phyloP scores from a whole-genome alignment of 2,888 invertebrate species.

The Noctua janthina region DNA sequence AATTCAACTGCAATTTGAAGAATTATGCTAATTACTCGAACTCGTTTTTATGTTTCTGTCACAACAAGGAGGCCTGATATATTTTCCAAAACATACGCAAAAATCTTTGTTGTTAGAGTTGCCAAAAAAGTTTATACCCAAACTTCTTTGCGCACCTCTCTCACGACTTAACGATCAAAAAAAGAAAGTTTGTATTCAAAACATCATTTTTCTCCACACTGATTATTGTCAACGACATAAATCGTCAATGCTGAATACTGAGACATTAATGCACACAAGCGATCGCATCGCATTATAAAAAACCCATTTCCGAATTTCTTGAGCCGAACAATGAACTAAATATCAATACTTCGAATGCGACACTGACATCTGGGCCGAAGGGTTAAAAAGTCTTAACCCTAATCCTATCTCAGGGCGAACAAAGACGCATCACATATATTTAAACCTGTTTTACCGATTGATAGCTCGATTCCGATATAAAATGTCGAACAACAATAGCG shows the following conservation, averaged over 20 bases:
- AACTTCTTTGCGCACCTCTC: constrained; percentile 37
- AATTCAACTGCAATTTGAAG: background rate
- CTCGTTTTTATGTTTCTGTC: background rate
- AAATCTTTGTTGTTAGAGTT: background rate
- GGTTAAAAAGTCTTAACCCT: constrained; percentile 82
- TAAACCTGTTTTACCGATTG: constrained; percentile 89
- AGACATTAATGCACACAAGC: constrained; percentile 78
- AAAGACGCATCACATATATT: constrained; percentile 83
- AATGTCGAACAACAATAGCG: constrained; percentile 82
- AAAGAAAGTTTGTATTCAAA: constrained; percentile 67
- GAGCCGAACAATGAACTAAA: constrained; percentile 78
- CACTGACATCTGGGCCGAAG: constrained; percentile 86
- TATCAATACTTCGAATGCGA: constrained; percentile 81
- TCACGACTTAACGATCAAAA: constrained; percentile 59
- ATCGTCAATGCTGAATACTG: constrained; percentile 70
- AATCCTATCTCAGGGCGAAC: constrained; percentile 83
- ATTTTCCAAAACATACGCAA: background rate
- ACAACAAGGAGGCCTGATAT: no score
- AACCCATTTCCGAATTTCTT: constrained; percentile 84
- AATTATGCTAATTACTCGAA: background rate
- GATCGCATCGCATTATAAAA: constrained; percentile 79
- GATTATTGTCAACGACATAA: constrained; percentile 70
- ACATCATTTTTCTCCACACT: constrained; percentile 68
- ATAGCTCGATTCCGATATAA: constrained; percentile 86
- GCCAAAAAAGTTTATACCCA: background rate